Base-by-base conservation (phyloP, 2,797 vertebrate species). In the Halcyon leucocephala region DNA sequence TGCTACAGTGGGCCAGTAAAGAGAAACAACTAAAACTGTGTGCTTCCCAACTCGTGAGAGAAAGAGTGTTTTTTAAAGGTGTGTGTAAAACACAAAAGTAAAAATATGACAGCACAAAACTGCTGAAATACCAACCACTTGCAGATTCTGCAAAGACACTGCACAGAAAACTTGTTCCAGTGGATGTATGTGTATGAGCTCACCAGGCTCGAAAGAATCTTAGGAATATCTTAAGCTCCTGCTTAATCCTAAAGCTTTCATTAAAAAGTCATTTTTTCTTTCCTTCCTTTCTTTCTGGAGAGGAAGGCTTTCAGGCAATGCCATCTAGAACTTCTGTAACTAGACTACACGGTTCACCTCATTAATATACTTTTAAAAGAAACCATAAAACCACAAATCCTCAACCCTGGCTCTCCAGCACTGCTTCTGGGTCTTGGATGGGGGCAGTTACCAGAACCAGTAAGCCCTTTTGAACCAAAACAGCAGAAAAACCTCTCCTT, bases 181-280 rank as follows among this genome's bases (percentile, higher is more conserved):
- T 12, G 9, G 29, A 80, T n/a, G 6, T 12, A 39, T 1, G 3
- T n/a, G 17, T n/a, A 64, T 41, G 48, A 76, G 39, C 41, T 86
- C 67, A 86, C 29, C 52, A 46, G 57, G 57, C 52, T 65, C 76
- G 37, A 86, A 66, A n/a, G 51, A 65, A 66, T 9, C 20, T 49
- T 71, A 90, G 60, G 21, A 69, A 25, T 51, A 55, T 33, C 33
- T 60, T 88, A 78, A 61, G 35, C 26, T 89, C 24, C 39, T 82
- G 74, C 58, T 90, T 93, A 91, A 88, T 79, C 54, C 21, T 71
- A 93, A 96, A 86, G 37, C 31, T 72, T 78, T 81, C 9, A 88
- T 93, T 86, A 65, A 93, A 93, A 93, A 51, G 26, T 1, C 18
- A 24, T 52, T 77, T 90, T 89, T 80, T 35, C 74, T 61, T 82